Base-by-base conservation (phyloP, 1,140 invertebrate species). In the Leptopilina clavipes region DNA sequence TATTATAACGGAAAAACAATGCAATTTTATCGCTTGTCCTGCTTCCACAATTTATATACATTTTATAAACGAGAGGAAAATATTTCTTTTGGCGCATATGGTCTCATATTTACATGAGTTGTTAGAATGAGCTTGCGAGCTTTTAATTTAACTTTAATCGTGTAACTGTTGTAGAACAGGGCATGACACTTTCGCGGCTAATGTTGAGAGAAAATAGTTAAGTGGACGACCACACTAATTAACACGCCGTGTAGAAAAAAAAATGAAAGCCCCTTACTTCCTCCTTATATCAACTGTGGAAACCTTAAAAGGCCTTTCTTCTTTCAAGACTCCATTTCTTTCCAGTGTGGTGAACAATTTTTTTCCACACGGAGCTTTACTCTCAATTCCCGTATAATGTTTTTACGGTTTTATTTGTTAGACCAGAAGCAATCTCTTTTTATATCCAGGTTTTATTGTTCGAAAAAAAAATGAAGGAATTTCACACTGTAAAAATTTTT, bases 1-100 rank as follows among this genome's bases (percentile, higher is more conserved):
- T 43, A 18, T 22, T 22, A 72, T 44, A 17, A 22, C 71, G 11
- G 8, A 19, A 37, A n/a, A 56, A 73, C 54, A 73, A 73, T 73
- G 31, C 72, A 73, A 73, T 73, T 73, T 56, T 44, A 73, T 48
- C 72, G 72, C 72, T 73, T 37, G 52, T 73, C 72, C 54, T 73
- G 48, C 72, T 73, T 37, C 52, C 31, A 73, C 45, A 37, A 52
- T 40, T 71, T 7, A 31, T 31, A 31, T 31, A n/a, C 8, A 9
- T 9, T 40, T 5, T 40, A 40, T 40, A 40, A 1, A 40, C 3
- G 25, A 31, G 25, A 31, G 25, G 5, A 31, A 31, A 31, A 31
- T 31, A 31, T 31, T 31, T 31, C 25, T 31, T n/a, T 31, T 31
- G 25, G 1, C 25, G 25, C 25, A 31, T 31, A 31, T 31, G 25